Evolutionary conservation across 2,113 vertebrate species (phyloP).

Genomic region (Eublepharis macularius): DNA sequence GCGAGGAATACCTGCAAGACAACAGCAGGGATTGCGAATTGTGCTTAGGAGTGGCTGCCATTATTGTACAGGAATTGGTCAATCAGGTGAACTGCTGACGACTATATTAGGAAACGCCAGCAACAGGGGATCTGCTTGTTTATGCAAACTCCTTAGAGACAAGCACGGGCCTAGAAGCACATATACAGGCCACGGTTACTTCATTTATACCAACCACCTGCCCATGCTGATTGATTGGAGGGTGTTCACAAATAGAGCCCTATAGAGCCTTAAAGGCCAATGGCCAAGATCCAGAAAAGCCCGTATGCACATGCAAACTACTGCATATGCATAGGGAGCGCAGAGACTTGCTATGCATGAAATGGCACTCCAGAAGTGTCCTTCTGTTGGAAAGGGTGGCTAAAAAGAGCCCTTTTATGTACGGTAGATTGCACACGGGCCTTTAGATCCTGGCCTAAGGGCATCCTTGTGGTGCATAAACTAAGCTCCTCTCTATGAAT

Average conservation of each 20-base stretch:
- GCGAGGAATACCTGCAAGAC: neutral
- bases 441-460: neutral
- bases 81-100: neutral
- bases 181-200: neutral
- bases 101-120: constrained; percentile 12
- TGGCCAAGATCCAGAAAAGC: neutral
- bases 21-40: neutral
- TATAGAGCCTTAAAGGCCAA: neutral
- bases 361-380: neutral
- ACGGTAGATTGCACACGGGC: neutral
- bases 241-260: neutral
- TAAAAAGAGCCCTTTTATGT: neutral
- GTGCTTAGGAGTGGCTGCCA: neutral
- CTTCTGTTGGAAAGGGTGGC: neutral
- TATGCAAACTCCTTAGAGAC: neutral
- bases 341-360: too few species aligned
- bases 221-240: neutral
- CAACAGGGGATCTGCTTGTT: neutral
- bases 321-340: neutral
- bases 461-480: neutral
- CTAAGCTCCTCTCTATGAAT: neutral
- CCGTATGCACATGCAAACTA: too few species aligned
- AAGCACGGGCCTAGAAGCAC: neutral
- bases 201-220: neutral
- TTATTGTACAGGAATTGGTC: neutral